Evolutionary conservation across 2,797 vertebrate species (phyloP).

Genomic region (Typhlichthys eigenmanni): DNA sequence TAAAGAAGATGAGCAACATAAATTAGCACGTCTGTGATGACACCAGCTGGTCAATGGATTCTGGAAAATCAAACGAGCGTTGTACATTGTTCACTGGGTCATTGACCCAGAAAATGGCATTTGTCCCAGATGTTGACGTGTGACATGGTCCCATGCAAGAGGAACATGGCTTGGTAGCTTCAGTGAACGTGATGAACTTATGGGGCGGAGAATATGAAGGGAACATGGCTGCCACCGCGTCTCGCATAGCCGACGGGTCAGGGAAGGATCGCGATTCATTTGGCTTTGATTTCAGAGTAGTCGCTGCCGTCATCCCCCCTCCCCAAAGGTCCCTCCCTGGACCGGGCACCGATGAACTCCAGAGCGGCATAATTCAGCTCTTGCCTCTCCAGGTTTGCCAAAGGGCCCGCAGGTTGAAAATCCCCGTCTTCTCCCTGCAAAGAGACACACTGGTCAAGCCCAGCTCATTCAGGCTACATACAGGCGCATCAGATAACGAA

Average conservation of each 20-base stretch:
- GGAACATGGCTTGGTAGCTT: conserved; percentile 2
- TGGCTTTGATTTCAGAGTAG: conserved; percentile 83
- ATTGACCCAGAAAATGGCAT: conserved; percentile 42
- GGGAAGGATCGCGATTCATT: conserved; percentile 85
- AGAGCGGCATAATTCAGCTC: conserved; percentile 81
- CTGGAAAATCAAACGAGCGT: conserved; percentile 23
- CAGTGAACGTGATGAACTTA: background rate
- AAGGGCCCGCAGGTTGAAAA: conserved; percentile 78
- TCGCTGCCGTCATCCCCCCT: conserved; percentile 80
- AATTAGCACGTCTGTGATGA: conserved; percentile 30
- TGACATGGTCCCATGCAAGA: conserved; percentile 33
- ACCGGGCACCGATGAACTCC: conserved; percentile 75
- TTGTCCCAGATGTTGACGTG: conserved; percentile 38
- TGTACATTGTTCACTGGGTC: conserved; percentile 17
- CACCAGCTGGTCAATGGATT: conserved; percentile 20
- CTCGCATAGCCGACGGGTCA: conserved; percentile 76
- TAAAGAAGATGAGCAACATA: conserved; percentile 40
- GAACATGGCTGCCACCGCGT: conserved; percentile 68
- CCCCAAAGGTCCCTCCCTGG: conserved; percentile 75
- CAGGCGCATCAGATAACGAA: conserved; percentile 18
- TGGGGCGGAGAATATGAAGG: conserved; percentile 30
- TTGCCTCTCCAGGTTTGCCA: conserved; percentile 79
- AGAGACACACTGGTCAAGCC: conserved; percentile 34
- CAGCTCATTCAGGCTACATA: conserved; percentile 14
- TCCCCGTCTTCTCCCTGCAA: conserved; percentile 83